Evolutionary conservation across 2,888 invertebrate genomes (phyloP).

Genomic region (Drosophila formosana): DNA sequence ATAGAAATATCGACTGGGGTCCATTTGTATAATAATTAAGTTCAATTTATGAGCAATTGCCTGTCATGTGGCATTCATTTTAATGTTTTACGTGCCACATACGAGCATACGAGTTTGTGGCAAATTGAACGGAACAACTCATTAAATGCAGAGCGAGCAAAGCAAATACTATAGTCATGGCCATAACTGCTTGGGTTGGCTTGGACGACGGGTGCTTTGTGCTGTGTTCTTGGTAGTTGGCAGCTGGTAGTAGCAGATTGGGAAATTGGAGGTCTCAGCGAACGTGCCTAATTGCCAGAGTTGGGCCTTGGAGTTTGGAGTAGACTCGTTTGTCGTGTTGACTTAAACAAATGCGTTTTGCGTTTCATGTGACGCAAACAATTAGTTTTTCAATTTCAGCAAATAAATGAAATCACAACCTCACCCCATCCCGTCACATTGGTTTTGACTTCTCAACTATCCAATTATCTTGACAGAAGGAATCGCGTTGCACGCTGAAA

Average conservation of each 20-base stretch:
- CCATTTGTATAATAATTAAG: slow-evolving; percentile 9
- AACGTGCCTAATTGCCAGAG: slow-evolving; percentile 67
- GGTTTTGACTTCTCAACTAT: slow-evolving; percentile 20
- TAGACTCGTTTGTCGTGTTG: slow-evolving; percentile 35
- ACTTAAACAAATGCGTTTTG: slow-evolving; percentile 49
- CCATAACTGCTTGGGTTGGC: slow-evolving; percentile 54
- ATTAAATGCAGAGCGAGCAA: slow-evolving; percentile 58
- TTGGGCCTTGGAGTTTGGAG: slow-evolving; percentile 9
- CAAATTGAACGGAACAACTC: slow-evolving; percentile 59
- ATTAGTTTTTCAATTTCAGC: slow-evolving; percentile 66
- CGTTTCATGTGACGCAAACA: slow-evolving; percentile 53
- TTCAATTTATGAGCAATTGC: slow-evolving; percentile 31
- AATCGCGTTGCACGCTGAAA: slow-evolving; percentile 7
- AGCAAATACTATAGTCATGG: slow-evolving; percentile 31
- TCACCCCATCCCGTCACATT: slow-evolving; percentile 1
- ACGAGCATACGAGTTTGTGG: slow-evolving; percentile 17
- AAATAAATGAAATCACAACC: slow-evolving; percentile 53
- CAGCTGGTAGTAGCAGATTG: neutral
- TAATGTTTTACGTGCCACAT: slow-evolving; percentile 69
- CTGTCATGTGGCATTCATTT: slow-evolving; percentile 54
- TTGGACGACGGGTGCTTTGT: neutral
- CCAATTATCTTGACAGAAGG: slow-evolving; percentile 10
- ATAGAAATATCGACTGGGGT: neutral
- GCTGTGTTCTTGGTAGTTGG: neutral
- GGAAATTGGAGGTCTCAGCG: slow-evolving; percentile 13